A percentile compares a stretch with the other conserved stretches of the same genome.
phyloP scores from a whole-genome alignment of 2,113 vertebrate species.

The Tragelaphus scriptus region DNA sequence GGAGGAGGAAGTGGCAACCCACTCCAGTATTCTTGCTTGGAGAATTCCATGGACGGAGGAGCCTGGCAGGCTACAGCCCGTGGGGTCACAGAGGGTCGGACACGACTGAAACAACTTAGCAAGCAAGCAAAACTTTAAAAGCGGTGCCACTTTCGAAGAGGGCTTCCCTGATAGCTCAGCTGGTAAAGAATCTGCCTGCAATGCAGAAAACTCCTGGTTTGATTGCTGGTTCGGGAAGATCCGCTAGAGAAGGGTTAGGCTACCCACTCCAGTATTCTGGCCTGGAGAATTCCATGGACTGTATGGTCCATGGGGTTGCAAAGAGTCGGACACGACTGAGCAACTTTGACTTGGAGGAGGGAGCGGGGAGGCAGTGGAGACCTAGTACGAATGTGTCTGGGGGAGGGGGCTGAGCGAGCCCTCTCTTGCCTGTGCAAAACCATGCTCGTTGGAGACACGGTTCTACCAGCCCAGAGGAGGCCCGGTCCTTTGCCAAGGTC shows the following conservation, averaged over 20 bases:
- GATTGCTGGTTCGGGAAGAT: neutral
- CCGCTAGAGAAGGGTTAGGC: neutral
- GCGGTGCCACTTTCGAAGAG: neutral
- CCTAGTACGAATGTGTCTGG: neutral
- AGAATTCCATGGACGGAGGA: neutral
- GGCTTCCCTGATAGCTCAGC: neutral
- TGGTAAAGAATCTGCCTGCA: neutral
- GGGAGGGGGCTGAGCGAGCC: neutral
- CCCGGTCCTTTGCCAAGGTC: neutral
- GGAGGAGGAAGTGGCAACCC: neutral
- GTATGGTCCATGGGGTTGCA: neutral
- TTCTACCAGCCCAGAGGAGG: neutral
- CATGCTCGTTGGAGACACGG: neutral
- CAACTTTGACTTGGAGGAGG: neutral
- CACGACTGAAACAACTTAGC: neutral
- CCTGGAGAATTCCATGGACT: neutral
- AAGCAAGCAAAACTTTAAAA: neutral
- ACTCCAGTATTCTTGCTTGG: neutral
- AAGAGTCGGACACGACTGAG: neutral
- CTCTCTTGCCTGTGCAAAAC: neutral
- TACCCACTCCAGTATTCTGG: neutral
- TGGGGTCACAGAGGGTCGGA: neutral
- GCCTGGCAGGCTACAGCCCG: neutral
- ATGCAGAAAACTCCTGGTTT: neutral
- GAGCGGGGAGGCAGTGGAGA: neutral